Percentiles rank a stretch among this genome's conserved stretches.
Conservation (phyloP, 35 echinoderm and acorn worm genomes). For the Hemicentrotus pulcherrimus region DNA sequence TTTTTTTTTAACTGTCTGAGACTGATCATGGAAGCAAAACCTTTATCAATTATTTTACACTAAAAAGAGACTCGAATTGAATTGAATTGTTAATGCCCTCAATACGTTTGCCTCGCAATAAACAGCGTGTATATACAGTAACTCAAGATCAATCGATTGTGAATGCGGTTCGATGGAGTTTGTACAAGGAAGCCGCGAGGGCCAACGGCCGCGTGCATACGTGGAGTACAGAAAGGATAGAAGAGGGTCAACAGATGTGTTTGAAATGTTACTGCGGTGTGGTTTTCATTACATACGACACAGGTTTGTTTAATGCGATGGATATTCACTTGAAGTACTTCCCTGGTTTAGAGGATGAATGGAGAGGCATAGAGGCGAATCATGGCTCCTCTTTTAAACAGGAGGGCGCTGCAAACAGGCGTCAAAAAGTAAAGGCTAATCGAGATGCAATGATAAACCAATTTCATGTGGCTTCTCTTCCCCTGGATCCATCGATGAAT, state of each 20-base stretch:
- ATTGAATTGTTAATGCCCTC: not conserved
- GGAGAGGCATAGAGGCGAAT: not conserved
- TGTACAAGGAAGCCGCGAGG: slow-evolving; percentile 4
- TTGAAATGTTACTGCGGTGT: not conserved
- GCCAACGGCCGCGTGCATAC: not conserved
- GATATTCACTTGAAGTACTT: not conserved
- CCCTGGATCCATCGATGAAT: no score
- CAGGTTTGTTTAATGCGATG: not conserved
- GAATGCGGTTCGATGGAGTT: slow-evolving; percentile 21
- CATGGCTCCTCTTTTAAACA: not conserved
- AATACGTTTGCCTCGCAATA: not conserved
- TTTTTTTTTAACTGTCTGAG: no score
- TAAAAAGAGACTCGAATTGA: no score
- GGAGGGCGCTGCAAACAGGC: no score
- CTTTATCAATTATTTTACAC: no score
- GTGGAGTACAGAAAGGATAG: not conserved
- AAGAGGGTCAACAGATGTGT: slow-evolving; percentile 2
- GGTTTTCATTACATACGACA: not conserved
- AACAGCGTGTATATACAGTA: not conserved
- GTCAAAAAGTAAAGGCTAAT: no score
- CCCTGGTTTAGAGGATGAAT: not conserved
- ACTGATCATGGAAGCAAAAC: no score
- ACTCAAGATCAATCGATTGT: slow-evolving; percentile 32
- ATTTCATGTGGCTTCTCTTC: no score
- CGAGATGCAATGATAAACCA: no score